Conservation (phyloP, 2,113 vertebrate genomes). For the Vidua macroura region DNA sequence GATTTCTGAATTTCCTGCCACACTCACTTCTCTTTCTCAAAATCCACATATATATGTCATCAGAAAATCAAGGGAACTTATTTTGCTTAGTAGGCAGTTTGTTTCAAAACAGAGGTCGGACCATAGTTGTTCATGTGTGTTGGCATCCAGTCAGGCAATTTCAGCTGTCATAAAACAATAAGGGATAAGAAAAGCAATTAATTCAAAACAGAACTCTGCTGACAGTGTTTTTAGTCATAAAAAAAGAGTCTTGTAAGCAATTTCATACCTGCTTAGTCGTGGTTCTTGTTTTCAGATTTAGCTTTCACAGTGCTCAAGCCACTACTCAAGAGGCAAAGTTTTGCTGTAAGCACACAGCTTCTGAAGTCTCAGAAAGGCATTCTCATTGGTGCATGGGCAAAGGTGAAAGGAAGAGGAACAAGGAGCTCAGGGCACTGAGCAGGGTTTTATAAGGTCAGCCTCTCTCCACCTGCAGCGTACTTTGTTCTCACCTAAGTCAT, state of each 20-base stretch:
- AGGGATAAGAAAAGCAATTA: constrained; percentile 9
- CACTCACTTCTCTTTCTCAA: background rate
- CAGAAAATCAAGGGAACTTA: background rate
- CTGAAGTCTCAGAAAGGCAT: background rate
- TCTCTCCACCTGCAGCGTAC: background rate
- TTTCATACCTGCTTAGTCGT: background rate
- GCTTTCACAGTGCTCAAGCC: background rate
- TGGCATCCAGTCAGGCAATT: background rate
- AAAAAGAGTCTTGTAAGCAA: background rate
- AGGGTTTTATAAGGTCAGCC: background rate
- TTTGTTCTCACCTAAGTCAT: background rate
- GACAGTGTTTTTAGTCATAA: background rate
- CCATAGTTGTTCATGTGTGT: background rate
- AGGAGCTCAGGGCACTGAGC: background rate
- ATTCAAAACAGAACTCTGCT: background rate
- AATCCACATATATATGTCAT: background rate
- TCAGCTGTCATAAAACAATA: constrained; percentile 37
- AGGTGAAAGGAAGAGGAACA: background rate
- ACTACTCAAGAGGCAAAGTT: background rate
- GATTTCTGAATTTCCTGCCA: background rate
- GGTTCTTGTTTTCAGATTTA: background rate
- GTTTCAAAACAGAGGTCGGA: background rate
- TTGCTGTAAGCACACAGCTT: background rate
- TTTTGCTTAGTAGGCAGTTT: constrained; percentile 14
- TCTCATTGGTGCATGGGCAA: background rate